Evolutionary conservation across 1,140 invertebrate species (phyloP).

Genomic region (Drosophila jambulina): DNA sequence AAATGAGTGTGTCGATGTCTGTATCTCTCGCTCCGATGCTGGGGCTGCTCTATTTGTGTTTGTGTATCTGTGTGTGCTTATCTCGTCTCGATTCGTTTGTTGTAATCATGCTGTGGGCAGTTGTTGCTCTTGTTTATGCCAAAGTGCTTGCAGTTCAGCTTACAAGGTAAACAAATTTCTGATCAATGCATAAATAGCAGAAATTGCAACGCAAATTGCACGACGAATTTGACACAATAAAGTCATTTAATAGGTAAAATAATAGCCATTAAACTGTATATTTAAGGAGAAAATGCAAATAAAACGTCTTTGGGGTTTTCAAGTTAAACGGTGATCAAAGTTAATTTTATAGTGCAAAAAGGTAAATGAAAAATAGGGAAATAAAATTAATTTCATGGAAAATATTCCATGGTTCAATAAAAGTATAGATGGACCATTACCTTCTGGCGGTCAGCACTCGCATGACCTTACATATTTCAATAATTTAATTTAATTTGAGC

Average conservation of each 20-base stretch:
- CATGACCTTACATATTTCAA: background rate
- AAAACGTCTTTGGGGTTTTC: background rate
- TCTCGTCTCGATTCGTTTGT: slow-evolving; percentile 29
- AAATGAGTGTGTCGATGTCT: slow-evolving; percentile 19
- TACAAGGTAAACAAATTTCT: slow-evolving; percentile 77
- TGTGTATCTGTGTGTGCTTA: slow-evolving; percentile 20
- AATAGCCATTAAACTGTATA: background rate
- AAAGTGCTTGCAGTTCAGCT: slow-evolving; percentile 69
- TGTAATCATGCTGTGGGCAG: slow-evolving; percentile 31
- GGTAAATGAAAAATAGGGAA: background rate
- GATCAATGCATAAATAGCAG: slow-evolving; percentile 72
- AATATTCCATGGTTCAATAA: background rate
- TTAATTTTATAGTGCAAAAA: too few species aligned
- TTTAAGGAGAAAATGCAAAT: background rate
- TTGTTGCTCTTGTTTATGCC: slow-evolving; percentile 32
- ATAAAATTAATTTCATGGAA: background rate
- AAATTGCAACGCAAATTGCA: slow-evolving; percentile 29
- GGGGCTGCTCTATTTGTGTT: slow-evolving; percentile 11
- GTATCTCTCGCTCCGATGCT: background rate
- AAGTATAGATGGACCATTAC: too few species aligned
- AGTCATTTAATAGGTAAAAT: slow-evolving; percentile 5
- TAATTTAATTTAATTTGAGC: background rate
- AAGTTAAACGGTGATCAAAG: background rate
- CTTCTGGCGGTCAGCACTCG: background rate
- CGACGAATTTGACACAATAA: slow-evolving; percentile 2